A percentile compares a stretch with the other conserved stretches of the same genome.
Conservation (phyloP, 2,797 vertebrate species). For the Pangasius krempfi region DNA sequence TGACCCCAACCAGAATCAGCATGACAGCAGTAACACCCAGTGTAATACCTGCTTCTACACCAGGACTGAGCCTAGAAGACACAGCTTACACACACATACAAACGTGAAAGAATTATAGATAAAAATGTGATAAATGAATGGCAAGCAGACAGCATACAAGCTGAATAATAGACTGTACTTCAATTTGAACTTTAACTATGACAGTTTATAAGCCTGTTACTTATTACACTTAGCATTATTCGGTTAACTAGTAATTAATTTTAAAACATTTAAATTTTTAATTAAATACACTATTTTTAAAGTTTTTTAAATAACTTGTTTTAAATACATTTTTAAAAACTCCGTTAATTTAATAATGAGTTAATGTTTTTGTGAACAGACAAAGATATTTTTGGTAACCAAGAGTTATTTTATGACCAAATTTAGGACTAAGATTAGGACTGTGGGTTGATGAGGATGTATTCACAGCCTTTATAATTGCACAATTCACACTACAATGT, state of each 20-base stretch:
- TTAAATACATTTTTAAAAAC: no score
- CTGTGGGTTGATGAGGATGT: not conserved
- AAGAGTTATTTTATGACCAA: not conserved
- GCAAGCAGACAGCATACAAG: not conserved
- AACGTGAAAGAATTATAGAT: not conserved
- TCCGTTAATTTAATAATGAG: no score
- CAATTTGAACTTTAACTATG: not conserved
- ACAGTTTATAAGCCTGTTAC: not conserved
- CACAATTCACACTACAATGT: not conserved
- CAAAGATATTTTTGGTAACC: not conserved
- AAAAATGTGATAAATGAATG: not conserved
- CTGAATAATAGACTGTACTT: not conserved
- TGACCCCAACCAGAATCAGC: not conserved
- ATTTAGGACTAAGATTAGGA: not conserved
- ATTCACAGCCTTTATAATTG: not conserved
- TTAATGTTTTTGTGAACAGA: no score
- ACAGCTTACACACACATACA: conserved; percentile 17
- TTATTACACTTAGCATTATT: not conserved
- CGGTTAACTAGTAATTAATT: not conserved
- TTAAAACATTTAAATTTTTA: no score
- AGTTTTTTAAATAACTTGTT: no score
- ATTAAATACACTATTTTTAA: no score
- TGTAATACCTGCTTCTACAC: conserved; percentile 29
- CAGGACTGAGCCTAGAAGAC: conserved; percentile 16
- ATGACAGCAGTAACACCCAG: conserved; percentile 8